Evolutionary conservation across 1,140 invertebrate species (phyloP).

Genomic region (Harlomillsia oculata): DNA sequence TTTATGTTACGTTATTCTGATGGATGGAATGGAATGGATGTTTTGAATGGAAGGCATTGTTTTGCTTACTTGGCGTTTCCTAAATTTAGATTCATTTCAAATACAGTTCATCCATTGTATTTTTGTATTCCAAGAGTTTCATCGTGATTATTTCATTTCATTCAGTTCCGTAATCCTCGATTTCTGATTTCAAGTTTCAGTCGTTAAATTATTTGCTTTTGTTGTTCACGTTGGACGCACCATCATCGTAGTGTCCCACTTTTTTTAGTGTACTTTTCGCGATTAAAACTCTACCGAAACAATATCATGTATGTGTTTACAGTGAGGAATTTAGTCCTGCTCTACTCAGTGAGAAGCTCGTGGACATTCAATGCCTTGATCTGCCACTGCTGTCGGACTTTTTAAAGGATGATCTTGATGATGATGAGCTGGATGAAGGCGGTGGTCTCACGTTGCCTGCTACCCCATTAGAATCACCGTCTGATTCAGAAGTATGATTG

Average conservation of each 20-base stretch:
- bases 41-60: too few species aligned
- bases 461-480: constrained; percentile 30
- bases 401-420: constrained; percentile 36
- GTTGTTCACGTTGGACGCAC: too few species aligned
- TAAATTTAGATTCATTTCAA: too few species aligned
- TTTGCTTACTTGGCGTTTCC: too few species aligned
- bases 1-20: too few species aligned
- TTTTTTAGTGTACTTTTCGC: not conserved
- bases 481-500: constrained; percentile 28
- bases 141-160: too few species aligned
- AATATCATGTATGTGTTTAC: not conserved
- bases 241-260: not conserved
- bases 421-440: constrained; percentile 37
- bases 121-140: too few species aligned
- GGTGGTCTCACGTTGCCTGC: constrained; percentile 32
- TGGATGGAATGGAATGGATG: too few species aligned
- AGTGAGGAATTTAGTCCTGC: constrained; percentile 17
- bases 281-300: not conserved
- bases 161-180: too few species aligned
- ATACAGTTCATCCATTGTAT: too few species aligned
- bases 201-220: too few species aligned
- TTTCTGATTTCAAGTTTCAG: too few species aligned
- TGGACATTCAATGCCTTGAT: constrained; percentile 19
- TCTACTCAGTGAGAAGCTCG: constrained; percentile 13
- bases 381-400: constrained; percentile 25